Evolutionary conservation across 2,888 invertebrate species (phyloP).

Genomic region (Pediacus dermestoides): DNA sequence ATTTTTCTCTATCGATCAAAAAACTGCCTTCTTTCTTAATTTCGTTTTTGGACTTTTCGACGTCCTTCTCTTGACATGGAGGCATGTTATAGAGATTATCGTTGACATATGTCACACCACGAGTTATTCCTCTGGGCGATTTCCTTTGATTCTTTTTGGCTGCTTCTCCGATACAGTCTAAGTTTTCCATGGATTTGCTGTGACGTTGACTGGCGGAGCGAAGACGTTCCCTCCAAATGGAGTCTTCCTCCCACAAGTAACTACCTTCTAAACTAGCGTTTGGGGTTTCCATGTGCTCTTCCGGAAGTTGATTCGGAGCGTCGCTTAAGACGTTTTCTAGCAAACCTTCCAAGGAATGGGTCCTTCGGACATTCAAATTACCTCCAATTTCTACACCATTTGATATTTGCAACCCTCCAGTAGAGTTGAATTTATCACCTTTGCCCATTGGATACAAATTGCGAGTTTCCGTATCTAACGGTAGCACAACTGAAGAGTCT

Average conservation of each 20-base stretch:
- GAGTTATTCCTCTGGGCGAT: slow-evolving; percentile 50
- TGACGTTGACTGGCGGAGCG: slow-evolving; percentile 76
- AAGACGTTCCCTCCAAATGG: slow-evolving; percentile 75
- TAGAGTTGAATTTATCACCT: slow-evolving; percentile 39
- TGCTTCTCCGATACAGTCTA: slow-evolving; percentile 57
- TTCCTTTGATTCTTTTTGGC: slow-evolving; percentile 38
- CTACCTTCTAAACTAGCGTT: slow-evolving; percentile 54
- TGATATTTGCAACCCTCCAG: slow-evolving; percentile 13
- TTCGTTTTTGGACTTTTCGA: slow-evolving; percentile 44
- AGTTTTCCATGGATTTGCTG: slow-evolving; percentile 77
- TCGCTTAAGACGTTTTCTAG: slow-evolving; percentile 53
- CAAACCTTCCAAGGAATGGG: slow-evolving; percentile 59
- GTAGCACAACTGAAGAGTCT: slow-evolving; percentile 52
- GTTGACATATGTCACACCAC: slow-evolving; percentile 78
- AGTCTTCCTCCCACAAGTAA: slow-evolving; percentile 80
- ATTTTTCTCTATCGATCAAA: slow-evolving; percentile 75
- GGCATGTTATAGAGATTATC: slow-evolving; percentile 60
- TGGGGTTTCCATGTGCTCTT: slow-evolving; percentile 10
- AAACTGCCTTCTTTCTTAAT: slow-evolving; percentile 44
- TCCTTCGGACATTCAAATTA: slow-evolving; percentile 55
- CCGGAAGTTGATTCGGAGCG: slow-evolving; percentile 11
- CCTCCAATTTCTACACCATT: slow-evolving; percentile 24
- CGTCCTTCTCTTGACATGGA: slow-evolving; percentile 41
- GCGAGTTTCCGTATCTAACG: slow-evolving; percentile 52
- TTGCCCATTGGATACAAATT: slow-evolving; percentile 44